Conservation (phyloP, 2,113 vertebrate genomes). For the Psittacula cyanocephala region DNA sequence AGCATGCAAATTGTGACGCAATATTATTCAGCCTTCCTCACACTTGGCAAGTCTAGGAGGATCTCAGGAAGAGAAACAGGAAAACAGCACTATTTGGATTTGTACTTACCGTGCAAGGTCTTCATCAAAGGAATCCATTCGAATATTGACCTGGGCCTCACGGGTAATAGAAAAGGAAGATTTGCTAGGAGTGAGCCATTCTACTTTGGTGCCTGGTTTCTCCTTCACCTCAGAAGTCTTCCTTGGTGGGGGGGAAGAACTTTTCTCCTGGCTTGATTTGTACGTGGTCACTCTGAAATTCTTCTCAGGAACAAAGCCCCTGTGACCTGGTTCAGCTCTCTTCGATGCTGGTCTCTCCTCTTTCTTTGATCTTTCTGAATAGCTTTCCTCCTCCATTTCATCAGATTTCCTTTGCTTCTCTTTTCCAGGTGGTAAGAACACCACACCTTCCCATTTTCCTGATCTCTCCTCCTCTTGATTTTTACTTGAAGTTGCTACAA, state of each 20-base stretch:
- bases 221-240: slow-evolving; percentile 82
- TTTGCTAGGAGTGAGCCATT: slow-evolving; percentile 76
- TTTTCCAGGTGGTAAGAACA: slow-evolving; percentile 80
- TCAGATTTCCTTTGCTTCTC: slow-evolving; percentile 84
- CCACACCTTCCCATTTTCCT: slow-evolving; percentile 88
- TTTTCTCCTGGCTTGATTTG: slow-evolving; percentile 79
- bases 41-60: neutral
- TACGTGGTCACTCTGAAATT: slow-evolving; percentile 82
- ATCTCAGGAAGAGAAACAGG: neutral
- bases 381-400: slow-evolving; percentile 81
- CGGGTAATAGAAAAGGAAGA: slow-evolving; percentile 84
- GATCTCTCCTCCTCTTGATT: slow-evolving; percentile 84
- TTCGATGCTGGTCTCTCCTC: slow-evolving; percentile 83
- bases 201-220: slow-evolving; percentile 79
- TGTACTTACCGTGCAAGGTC: slow-evolving; percentile 84
- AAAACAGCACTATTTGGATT: neutral
- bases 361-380: slow-evolving; percentile 81
- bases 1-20: neutral
- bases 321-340: slow-evolving; percentile 78
- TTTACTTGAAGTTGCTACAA: slow-evolving; percentile 74
- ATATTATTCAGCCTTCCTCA: neutral
- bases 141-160: slow-evolving; percentile 86
- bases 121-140: slow-evolving; percentile 91
- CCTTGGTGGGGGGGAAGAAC: slow-evolving; percentile 73
- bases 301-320: slow-evolving; percentile 84